Evolutionary conservation across 2,797 vertebrate species (phyloP).

Genomic region (Argyrosomus regius): DNA sequence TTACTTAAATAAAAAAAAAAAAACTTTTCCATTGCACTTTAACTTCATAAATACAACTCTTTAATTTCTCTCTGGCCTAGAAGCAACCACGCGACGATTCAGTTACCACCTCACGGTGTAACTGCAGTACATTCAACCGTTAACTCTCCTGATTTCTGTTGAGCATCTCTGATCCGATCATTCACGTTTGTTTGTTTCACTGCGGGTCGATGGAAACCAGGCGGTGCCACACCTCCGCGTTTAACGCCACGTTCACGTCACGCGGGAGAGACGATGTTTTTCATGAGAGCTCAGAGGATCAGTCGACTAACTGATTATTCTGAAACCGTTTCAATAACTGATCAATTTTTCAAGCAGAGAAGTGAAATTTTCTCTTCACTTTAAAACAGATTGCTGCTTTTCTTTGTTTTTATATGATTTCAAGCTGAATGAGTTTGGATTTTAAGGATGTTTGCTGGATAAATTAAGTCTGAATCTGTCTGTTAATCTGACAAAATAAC

Average conservation of each 20-base stretch:
- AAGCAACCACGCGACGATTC: not conserved
- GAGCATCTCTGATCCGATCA: not conserved
- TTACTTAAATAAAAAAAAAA: conserved; percentile 71
- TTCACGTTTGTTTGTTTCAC: not conserved
- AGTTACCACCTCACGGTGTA: not conserved
- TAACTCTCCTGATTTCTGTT: not conserved
- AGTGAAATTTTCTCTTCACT: not conserved
- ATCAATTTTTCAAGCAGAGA: not conserved
- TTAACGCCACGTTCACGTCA: conserved; percentile 4
- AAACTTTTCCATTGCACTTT: conserved; percentile 72
- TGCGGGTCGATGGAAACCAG: not conserved
- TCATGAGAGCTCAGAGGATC: not conserved
- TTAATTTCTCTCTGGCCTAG: conserved; percentile 28
- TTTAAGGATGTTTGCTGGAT: not conserved
- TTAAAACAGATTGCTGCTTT: not conserved
- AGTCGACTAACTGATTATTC: not conserved
- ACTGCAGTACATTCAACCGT: conserved; percentile 37
- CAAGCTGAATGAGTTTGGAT: not conserved
- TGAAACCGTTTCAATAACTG: not conserved
- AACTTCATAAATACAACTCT: conserved; percentile 76
- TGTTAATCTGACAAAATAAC: too few species aligned
- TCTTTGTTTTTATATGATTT: not conserved
- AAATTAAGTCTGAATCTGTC: not conserved
- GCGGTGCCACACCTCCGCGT: not conserved
- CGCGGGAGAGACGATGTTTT: not conserved